These are phyloP conservation scores for Onthophagus sagittarius DNA, from an alignment of 2,888 invertebrate species.

Conservation along the genomic window DNA sequence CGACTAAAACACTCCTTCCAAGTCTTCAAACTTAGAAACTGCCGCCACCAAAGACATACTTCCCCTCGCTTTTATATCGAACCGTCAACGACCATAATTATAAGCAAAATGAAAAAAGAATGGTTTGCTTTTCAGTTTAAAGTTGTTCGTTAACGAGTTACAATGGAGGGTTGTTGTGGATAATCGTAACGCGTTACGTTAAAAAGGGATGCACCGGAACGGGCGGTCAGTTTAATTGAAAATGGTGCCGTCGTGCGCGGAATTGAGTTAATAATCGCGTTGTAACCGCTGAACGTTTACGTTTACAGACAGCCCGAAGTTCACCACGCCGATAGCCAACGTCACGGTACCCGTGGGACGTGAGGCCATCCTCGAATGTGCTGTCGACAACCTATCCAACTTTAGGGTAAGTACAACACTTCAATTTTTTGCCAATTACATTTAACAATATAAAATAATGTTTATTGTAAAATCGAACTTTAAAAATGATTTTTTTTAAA, in stretches of 20 bases:
- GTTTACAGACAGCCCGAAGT: constrained; percentile 71
- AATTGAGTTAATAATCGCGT: constrained; percentile 12
- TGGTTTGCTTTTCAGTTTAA: no score
- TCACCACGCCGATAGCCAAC: constrained; percentile 76
- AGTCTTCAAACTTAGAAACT: neutral
- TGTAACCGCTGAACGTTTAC: constrained; percentile 20
- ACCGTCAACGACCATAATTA: no score
- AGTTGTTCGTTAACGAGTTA: no score
- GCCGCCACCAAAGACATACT: neutral
- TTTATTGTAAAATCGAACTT: no score
- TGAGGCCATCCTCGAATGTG: constrained; percentile 75
- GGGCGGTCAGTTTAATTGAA: constrained; percentile 1
- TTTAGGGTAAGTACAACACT: constrained; percentile 63
- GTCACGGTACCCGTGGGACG: constrained; percentile 79
- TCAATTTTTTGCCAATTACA: neutral
- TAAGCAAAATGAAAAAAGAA: no score
- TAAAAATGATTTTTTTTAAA: no score
- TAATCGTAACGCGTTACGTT: neutral
- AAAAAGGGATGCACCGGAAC: neutral
- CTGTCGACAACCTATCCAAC: constrained; percentile 75
- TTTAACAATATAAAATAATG: no score
- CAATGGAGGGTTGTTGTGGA: neutral
- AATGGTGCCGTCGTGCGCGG: neutral
- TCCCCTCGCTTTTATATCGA: neutral
- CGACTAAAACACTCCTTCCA: neutral